phyloP scores from a whole-genome alignment of 2,797 vertebrate genomes.

The Cheirogaleus major region DNA sequence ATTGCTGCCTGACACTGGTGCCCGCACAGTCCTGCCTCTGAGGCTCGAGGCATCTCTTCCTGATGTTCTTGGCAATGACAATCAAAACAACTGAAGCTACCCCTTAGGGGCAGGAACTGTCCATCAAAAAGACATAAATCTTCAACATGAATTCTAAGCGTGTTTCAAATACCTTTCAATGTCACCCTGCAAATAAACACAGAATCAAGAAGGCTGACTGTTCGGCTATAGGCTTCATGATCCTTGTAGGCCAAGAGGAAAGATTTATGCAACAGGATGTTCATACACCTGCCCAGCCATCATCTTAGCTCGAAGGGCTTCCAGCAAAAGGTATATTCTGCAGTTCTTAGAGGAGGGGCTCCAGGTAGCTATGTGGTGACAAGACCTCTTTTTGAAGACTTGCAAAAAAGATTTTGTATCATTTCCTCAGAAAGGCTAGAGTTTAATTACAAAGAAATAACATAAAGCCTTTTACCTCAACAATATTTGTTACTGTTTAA shows the following conservation, averaged over 20 bases:
- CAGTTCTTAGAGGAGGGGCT: background rate
- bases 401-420: background rate
- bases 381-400: background rate
- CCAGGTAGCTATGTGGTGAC: background rate
- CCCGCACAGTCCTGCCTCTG: background rate
- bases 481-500: background rate
- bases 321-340: background rate
- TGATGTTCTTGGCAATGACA: background rate
- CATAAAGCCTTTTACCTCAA: background rate
- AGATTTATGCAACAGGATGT: background rate
- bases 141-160: background rate
- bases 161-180: background rate
- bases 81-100: background rate
- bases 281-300: background rate
- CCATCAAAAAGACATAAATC: background rate
- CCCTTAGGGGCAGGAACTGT: background rate
- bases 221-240: background rate
- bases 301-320: background rate
- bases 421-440: background rate
- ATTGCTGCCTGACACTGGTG: accelerated
- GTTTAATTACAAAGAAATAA: background rate
- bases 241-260: background rate
- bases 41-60: background rate
- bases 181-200: background rate
- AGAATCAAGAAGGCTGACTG: no score